These are phyloP conservation scores for Cyanoderma ruficeps DNA, from an alignment of 2,113 vertebrate genomes.

Conservation along the genomic window DNA sequence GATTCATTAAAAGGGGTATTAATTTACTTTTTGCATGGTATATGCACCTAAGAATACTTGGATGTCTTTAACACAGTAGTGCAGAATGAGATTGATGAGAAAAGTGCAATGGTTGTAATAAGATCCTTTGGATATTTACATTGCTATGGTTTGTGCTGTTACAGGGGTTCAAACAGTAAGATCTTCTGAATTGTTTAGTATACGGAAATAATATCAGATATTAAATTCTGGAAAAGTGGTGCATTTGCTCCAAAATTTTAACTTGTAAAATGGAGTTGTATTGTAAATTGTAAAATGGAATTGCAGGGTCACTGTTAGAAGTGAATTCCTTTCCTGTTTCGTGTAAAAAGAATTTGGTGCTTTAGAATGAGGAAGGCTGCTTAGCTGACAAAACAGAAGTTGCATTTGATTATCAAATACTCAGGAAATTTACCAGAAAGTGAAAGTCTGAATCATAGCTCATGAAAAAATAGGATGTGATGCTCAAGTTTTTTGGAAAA, in stretches of 20 bases:
- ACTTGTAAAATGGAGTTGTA: neutral
- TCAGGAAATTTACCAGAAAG: neutral
- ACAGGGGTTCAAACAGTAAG: neutral
- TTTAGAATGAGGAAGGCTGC: neutral
- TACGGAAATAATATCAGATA: neutral
- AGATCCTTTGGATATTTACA: neutral
- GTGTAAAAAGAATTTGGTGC: neutral
- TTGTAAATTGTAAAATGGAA: neutral
- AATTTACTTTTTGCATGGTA: neutral
- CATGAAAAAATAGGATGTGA: neutral
- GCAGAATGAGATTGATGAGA: neutral
- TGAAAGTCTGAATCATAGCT: neutral
- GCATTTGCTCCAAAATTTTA: neutral
- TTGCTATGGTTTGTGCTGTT: neutral
- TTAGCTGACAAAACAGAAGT: neutral
- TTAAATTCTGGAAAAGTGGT: neutral
- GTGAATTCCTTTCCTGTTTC: neutral
- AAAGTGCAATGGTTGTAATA: neutral
- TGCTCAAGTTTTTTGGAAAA: neutral
- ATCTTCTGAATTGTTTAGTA: neutral
- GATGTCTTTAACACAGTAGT: neutral
- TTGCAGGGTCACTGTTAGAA: neutral
- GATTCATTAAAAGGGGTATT: neutral
- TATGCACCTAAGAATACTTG: neutral
- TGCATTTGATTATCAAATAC: conserved; percentile 12